phyloP scores from a whole-genome alignment of 2,113 vertebrate genomes.

The Picathartes gymnocephalus region DNA sequence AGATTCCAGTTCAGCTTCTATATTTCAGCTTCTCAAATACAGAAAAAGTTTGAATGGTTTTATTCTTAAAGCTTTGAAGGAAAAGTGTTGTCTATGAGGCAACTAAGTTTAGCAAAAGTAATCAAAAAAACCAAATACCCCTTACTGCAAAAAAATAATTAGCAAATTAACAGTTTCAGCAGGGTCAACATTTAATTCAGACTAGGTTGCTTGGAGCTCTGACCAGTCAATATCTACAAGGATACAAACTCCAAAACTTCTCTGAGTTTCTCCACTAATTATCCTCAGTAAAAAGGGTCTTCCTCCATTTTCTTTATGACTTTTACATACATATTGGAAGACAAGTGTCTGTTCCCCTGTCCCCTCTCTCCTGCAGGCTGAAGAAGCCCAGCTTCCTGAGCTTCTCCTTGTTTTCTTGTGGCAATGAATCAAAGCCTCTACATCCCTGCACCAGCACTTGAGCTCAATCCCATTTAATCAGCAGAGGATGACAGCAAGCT shows the following conservation, averaged over 20 bases:
- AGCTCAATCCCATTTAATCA: not conserved
- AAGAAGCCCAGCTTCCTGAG: not conserved
- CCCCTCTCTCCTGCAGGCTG: not conserved
- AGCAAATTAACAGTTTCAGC: not conserved
- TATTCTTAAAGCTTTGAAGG: not conserved
- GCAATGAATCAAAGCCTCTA: not conserved
- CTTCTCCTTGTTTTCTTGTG: not conserved
- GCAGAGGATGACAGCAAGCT: not conserved
- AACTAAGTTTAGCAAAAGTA: not conserved
- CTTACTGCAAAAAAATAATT: not conserved
- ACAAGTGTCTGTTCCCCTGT: not conserved
- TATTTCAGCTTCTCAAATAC: not conserved
- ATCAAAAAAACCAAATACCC: not conserved
- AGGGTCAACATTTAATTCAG: not conserved
- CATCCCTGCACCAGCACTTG: not conserved
- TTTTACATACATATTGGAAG: not conserved
- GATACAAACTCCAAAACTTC: not conserved
- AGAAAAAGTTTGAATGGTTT: not conserved
- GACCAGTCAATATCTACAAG: not conserved
- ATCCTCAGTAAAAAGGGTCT: not conserved
- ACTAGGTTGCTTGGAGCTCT: not conserved
- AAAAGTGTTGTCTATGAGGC: not conserved
- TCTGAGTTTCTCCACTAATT: not conserved
- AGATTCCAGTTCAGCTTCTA: not conserved
- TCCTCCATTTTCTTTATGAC: not conserved